Percentiles rank a stretch among this genome's conserved stretches.
Conservation (phyloP, 2,888 invertebrate genomes). For the Mesorhabditis spiculigera region DNA sequence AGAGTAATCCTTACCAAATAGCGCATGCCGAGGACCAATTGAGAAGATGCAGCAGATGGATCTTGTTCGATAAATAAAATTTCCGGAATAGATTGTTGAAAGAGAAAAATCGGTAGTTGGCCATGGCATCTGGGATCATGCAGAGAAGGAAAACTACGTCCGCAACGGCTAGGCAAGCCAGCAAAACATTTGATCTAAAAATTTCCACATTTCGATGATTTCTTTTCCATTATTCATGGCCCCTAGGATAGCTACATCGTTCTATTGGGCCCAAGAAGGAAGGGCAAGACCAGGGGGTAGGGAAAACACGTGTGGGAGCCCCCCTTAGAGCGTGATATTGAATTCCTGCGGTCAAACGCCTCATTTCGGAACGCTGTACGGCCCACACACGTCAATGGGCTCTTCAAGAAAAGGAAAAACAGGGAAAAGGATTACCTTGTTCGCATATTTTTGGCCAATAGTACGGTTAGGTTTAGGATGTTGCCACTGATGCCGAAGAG, state of each 20-base stretch:
- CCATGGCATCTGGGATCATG: slow-evolving; percentile 52
- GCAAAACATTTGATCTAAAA: slow-evolving; percentile 47
- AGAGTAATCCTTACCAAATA: slow-evolving; percentile 40
- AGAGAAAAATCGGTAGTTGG: slow-evolving; percentile 47
- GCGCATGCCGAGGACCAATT: slow-evolving; percentile 55
- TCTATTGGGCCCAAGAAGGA: too few species aligned
- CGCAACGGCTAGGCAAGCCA: slow-evolving; percentile 51
- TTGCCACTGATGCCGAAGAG: slow-evolving; percentile 51
- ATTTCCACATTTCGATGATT: background rate
- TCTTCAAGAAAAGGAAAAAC: background rate
- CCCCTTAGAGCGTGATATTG: background rate
- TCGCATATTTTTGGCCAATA: slow-evolving; percentile 45
- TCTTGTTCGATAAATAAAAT: slow-evolving; percentile 45
- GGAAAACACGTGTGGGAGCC: slow-evolving; percentile 1
- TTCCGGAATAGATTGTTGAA: slow-evolving; percentile 44
- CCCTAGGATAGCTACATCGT: background rate
- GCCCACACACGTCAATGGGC: background rate
- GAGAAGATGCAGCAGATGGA: slow-evolving; percentile 47
- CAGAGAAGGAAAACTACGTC: slow-evolving; percentile 53
- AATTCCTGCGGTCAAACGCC: background rate
- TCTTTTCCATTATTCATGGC: background rate
- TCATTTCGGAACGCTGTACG: background rate
- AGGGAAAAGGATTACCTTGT: slow-evolving; percentile 29
- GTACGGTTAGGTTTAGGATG: slow-evolving; percentile 47
- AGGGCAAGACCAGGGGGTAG: background rate